Base-by-base conservation (phyloP, 2,113 vertebrate species). In the Lamprologus speciosus region DNA sequence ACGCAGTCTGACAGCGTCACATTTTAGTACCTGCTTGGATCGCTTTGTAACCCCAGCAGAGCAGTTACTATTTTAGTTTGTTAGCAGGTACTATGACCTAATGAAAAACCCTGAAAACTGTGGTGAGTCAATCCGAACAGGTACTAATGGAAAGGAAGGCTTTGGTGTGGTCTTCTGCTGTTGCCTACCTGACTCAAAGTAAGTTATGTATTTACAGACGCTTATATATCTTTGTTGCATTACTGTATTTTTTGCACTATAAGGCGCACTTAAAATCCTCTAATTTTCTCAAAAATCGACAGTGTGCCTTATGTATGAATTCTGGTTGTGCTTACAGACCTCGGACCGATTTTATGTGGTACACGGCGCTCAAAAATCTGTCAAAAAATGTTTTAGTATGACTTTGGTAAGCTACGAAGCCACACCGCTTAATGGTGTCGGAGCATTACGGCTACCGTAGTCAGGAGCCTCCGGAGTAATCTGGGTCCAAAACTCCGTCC, bases 401-500 rank as follows among this genome's bases (percentile, higher is more conserved):
- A 28, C 54, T 57, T 0, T 28, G 54, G 0, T 26, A 55, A 26
- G 23, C 4, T 57, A 57, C 3, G 1, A 26, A 26, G 54, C 12
- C 2, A 0, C 54, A 26, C 7, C 0, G 4, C 12, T 57, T 57
- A 21, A 26, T 57, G 54, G 12, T 26, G 4, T 57, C 0, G 12
- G 7, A 57, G 23, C 23, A 26, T 57, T 57, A 26, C 0, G 2
- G 54, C 23, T 57, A 57, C 54, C 13, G 0, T 28, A 14, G 54
- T 57, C 54, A 57, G 54, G 54, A 57, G 23, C 54, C 54, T 57
- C 7, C 7, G 1, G 7, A 14, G 23, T 26, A 57, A 57, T 57
- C 12, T 57, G 23, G 12, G 7, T 28, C 54, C 54, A 0, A 57
- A 57, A 0, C 54, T 28, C 23, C 3, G 0, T 26, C 54, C 0